Base-by-base conservation (phyloP, 2,888 invertebrate genomes). In the Ochlodes sylvanus region DNA sequence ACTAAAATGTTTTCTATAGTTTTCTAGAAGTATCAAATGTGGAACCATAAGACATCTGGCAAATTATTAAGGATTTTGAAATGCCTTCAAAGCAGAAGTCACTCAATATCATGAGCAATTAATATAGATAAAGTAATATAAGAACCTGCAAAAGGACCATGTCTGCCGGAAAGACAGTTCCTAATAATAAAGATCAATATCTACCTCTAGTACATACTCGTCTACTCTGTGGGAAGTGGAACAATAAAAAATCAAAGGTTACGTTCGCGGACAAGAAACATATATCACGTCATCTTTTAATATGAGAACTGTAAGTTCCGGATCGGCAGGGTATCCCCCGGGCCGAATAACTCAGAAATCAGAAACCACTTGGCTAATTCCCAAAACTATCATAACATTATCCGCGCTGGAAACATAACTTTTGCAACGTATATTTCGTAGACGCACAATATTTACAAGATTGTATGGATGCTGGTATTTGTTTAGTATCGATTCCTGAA, bases 301-400 rank as follows among this genome's bases (percentile, higher is more conserved):
- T 67, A 67, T 67, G 67, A 38, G 77, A 76, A 72, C 71, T 69
- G 62, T 61, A 58, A 71, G 76, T 79, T 77, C 79, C 78, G 79
- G 75, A 63, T 61, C 63, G 62, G 56, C 32, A 17, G 56, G 63
- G 50, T 70, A 56, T 90, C 92, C 90, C 91, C 73, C 76, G 92
- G 89, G 91, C 85, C 87, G 83, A 83, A 90, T 89, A 89, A 90
- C 87, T 89, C 86, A 84, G 69, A 61, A 73, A 80, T 82, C 75
- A 74, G 77, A 75, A 69, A 78, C 76, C 84, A 81, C 81, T 87
- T 90, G 89, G 90, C 88, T 74, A 79, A 90, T 90, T 90, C 91
- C 92, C 90, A 91, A 89, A 86, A 85, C 90, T 87, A 89, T 88
- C 86, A 83, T 88, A 86, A 87, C 78, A 84, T 80, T 77, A 83